Percentiles rank a stretch among this genome's conserved stretches.
phyloP scores from a whole-genome alignment of 2,113 vertebrate species.

The Oreocharis arfaki region DNA sequence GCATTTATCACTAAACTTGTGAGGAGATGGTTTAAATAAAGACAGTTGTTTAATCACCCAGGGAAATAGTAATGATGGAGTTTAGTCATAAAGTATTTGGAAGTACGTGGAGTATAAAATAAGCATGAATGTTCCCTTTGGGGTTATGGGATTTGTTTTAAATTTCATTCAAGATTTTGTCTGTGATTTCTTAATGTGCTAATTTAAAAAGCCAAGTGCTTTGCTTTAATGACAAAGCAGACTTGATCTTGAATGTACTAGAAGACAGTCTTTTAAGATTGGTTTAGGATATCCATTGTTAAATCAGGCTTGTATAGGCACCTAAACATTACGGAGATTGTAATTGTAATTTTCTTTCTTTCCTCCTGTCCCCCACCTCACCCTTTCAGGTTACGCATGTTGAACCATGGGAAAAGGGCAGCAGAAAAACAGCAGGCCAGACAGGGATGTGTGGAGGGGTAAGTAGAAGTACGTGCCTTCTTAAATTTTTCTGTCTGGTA shows the following conservation, averaged over 20 bases:
- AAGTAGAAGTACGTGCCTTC: constrained; percentile 99
- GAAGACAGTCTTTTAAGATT: background rate
- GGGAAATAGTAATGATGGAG: background rate
- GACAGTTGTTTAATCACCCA: background rate
- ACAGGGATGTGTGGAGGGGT: constrained; percentile 99
- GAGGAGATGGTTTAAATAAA: background rate
- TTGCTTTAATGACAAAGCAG: background rate
- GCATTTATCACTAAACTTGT: background rate
- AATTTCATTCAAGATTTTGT: background rate
- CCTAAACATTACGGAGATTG: constrained; percentile 6
- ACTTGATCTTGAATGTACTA: background rate
- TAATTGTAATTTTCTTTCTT: constrained; percentile 1
- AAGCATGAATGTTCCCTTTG: background rate
- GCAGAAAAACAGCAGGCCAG: constrained; percentile 97
- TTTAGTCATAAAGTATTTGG: background rate
- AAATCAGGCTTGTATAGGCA: background rate
- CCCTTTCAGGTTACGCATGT: constrained; percentile 87
- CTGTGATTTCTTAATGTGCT: background rate
- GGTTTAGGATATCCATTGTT: background rate
- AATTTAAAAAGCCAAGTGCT: background rate
- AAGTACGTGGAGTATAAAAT: fast-evolving
- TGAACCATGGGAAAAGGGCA: constrained; percentile 98
- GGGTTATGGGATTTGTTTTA: background rate
- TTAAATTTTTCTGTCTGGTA: constrained; percentile 71
- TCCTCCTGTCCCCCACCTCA: background rate